Percentiles rank a stretch among this genome's conserved stretches.
phyloP scores from a whole-genome alignment of 2,888 invertebrate species.

The Caenorhabditis sp. region DNA sequence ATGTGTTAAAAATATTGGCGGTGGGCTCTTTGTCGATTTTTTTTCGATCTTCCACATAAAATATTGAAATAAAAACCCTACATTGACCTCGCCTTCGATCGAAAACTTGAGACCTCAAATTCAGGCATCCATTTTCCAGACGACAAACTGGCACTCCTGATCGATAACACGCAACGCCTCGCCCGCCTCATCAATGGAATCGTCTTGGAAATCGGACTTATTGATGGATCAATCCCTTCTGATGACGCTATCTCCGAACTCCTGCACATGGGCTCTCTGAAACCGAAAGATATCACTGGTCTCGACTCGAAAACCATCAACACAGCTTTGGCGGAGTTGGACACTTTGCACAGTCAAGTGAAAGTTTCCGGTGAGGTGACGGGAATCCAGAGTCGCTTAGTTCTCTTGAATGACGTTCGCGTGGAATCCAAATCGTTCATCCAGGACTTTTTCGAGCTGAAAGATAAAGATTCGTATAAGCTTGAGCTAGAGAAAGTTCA shows the following conservation, averaged over 20 bases:
- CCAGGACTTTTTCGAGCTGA: too few species aligned
- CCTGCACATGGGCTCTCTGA: constrained; percentile 3
- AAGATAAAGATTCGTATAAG: too few species aligned
- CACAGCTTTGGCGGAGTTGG: not conserved
- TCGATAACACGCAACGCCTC: not conserved
- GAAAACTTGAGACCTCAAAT: too few species aligned
- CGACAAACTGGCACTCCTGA: not conserved
- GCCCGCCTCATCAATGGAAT: constrained; percentile 10
- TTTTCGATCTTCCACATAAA: too few species aligned
- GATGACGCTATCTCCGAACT: not conserved
- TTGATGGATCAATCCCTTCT: not conserved
- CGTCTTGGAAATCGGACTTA: constrained; percentile 2
- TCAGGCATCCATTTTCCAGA: too few species aligned
- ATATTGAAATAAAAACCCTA: too few species aligned
- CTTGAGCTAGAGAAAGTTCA: too few species aligned
- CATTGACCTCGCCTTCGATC: too few species aligned
- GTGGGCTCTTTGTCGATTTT: too few species aligned
- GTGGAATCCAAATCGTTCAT: not conserved
- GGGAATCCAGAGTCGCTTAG: not conserved
- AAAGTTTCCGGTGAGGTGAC: not conserved
- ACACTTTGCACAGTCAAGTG: not conserved
- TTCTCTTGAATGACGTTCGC: not conserved
- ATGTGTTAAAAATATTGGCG: too few species aligned
- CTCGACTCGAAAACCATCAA: not conserved
- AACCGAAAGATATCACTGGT: not conserved